A percentile compares a stretch with the other conserved stretches of the same genome.
These are phyloP conservation scores for Cebus imitator DNA, from an alignment of 2,113 vertebrate genomes.

Conservation along the genomic window DNA sequence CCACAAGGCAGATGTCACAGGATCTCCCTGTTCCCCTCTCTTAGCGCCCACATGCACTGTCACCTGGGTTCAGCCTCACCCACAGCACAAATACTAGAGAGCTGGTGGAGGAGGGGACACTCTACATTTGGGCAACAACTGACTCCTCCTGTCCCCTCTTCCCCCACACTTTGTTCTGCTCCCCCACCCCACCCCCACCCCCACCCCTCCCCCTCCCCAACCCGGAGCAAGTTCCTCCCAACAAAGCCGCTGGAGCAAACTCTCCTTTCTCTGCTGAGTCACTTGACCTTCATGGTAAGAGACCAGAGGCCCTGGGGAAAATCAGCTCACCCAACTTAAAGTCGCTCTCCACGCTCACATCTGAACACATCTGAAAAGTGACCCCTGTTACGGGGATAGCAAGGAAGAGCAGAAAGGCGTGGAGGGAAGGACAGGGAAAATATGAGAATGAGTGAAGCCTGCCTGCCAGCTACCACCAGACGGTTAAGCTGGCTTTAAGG, in stretches of 20 bases:
- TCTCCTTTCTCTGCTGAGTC: neutral
- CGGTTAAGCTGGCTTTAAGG: neutral
- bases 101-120: neutral
- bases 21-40: neutral
- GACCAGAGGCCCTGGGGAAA: neutral
- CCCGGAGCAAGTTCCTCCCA: rapidly evolving
- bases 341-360: neutral
- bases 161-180: too few relatives aligned
- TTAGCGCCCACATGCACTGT: neutral
- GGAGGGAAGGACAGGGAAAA: neutral
- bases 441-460: neutral
- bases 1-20: neutral
- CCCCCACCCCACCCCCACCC: neutral
- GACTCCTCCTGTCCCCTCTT: neutral
- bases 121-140: neutral
- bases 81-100: neutral
- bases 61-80: neutral
- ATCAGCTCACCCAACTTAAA: neutral
- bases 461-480: neutral
- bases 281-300: neutral
- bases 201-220: too few relatives aligned
- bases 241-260: neutral
- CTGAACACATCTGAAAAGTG: neutral
- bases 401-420: neutral
- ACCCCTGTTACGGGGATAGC: rapidly evolving